Conservation (phyloP, 1,140 invertebrate genomes). For the Luehdorfia chinensis region DNA sequence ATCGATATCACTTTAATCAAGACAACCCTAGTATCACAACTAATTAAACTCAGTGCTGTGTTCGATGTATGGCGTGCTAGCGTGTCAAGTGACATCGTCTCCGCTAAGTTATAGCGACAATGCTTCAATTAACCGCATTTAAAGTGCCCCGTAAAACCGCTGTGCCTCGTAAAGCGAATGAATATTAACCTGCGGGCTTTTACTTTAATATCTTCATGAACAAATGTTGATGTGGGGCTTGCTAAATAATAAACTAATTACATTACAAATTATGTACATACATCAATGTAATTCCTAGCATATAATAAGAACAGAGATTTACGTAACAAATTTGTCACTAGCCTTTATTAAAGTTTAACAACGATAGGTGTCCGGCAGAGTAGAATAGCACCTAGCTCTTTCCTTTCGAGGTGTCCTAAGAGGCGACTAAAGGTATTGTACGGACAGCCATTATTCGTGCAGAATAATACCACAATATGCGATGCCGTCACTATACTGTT, state of each 20-base stretch:
- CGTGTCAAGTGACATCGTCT: conserved; percentile 33
- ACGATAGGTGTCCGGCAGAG: too few species aligned
- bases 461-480: too few species aligned
- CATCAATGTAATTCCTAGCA: background rate
- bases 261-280: background rate
- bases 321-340: too few species aligned
- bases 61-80: conserved; percentile 36
- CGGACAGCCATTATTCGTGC: too few species aligned
- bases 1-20: too few species aligned
- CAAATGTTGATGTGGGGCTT: background rate
- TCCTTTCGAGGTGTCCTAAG: too few species aligned
- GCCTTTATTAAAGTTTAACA: too few species aligned
- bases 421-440: too few species aligned
- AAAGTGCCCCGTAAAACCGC: conserved; percentile 31
- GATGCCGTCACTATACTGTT: too few species aligned
- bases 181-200: conserved; percentile 14
- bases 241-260: conserved; percentile 10
- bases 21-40: conserved; percentile 29
- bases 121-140: conserved; percentile 47
- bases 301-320: too few species aligned
- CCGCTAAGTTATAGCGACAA: conserved; percentile 52
- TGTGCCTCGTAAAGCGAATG: conserved; percentile 12
- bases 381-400: too few species aligned
- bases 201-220: conserved; percentile 9
- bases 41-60: conserved; percentile 49